Evolutionary conservation across 2,888 invertebrate species (phyloP).

Genomic region (Pharmacophagus antenor): DNA sequence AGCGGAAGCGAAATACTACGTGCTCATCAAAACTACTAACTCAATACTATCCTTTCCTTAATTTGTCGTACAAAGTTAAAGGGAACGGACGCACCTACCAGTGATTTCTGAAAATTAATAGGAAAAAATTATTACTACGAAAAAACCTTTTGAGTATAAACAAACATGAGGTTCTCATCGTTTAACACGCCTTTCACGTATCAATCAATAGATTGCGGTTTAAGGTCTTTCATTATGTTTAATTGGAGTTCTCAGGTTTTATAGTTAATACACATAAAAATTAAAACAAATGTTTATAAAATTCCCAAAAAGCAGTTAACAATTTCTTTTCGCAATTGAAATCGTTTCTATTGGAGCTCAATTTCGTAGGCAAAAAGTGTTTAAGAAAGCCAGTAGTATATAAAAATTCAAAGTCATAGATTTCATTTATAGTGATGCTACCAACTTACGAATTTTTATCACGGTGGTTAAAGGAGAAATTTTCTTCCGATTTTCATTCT

Average conservation of each 20-base stretch:
- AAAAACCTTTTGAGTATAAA: not conserved
- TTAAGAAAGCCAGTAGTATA: not conserved
- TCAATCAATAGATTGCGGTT: slow-evolving; percentile 32
- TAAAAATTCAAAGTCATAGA: not conserved
- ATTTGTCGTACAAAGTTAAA: slow-evolving; percentile 32
- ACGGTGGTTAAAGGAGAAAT: slow-evolving; percentile 54
- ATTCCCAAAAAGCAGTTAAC: not conserved
- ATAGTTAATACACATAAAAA: slow-evolving; percentile 36
- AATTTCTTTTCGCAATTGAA: not conserved
- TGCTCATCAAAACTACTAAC: slow-evolving; percentile 43
- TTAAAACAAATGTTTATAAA: slow-evolving; percentile 7
- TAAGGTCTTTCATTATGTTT: slow-evolving; percentile 31
- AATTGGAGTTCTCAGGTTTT: slow-evolving; percentile 20
- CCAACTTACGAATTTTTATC: slow-evolving; percentile 68
- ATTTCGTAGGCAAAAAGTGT: not conserved
- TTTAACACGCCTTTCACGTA: slow-evolving; percentile 37
- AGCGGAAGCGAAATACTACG: slow-evolving; percentile 57
- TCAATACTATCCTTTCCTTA: slow-evolving; percentile 39
- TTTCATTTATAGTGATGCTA: slow-evolving; percentile 1
- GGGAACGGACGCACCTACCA: slow-evolving; percentile 12
- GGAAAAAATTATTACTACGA: not conserved
- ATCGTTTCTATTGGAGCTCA: not conserved
- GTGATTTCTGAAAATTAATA: slow-evolving; percentile 29
- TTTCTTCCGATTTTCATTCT: slow-evolving; percentile 45
- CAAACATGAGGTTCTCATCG: slow-evolving; percentile 9